Conservation (phyloP, 2,113 vertebrate genomes). For the Hypanus sabinus region DNA sequence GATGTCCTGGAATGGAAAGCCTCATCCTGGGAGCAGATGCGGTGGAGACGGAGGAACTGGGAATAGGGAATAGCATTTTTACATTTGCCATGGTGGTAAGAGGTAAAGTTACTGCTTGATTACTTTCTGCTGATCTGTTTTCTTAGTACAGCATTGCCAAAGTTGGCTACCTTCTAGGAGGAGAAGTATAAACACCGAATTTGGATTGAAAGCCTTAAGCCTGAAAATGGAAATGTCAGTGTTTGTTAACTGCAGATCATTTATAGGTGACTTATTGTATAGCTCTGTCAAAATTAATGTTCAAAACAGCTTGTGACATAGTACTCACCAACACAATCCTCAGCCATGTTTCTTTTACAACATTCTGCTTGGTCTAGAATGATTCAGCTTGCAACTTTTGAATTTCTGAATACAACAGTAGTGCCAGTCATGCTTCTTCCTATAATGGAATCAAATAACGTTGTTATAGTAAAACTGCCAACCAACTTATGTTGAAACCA, state of each 20-base stretch:
- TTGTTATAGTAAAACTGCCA: not conserved
- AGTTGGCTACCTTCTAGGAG: not conserved
- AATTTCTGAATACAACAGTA: conserved; percentile 11
- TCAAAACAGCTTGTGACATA: not conserved
- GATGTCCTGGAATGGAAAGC: too few species aligned
- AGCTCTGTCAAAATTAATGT: not conserved
- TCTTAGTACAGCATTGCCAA: not conserved
- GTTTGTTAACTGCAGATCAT: not conserved
- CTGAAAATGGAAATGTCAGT: not conserved
- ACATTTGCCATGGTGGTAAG: too few species aligned
- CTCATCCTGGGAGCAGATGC: too few species aligned
- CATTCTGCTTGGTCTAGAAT: conserved; percentile 28
- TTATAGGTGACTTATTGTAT: not conserved
- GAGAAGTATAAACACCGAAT: not conserved
- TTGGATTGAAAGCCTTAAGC: not conserved
- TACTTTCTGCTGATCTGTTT: too few species aligned
- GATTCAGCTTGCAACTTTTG: conserved; percentile 28
- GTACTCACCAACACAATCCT: conserved; percentile 33
- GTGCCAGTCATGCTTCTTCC: conserved; percentile 27
- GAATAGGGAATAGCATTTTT: too few species aligned
- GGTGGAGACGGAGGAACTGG: too few species aligned
- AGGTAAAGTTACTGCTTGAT: too few species aligned
- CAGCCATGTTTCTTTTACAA: conserved; percentile 35
- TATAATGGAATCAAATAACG: not conserved
- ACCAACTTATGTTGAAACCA: not conserved